These are phyloP conservation scores for Phrynocephalus forsythii DNA, from an alignment of 2,797 vertebrate genomes.

Conservation along the genomic window DNA sequence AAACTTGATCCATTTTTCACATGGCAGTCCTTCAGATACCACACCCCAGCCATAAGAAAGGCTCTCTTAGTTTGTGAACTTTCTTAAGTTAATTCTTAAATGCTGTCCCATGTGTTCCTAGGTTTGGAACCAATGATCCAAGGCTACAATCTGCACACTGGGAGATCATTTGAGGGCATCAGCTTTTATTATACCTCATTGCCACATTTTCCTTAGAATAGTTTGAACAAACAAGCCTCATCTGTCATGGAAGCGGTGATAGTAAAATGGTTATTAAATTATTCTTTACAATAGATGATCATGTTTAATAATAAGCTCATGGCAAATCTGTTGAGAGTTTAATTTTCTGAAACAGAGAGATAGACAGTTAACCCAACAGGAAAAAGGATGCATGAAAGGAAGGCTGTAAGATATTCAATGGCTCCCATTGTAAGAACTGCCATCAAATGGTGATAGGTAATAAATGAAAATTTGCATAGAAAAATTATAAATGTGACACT, in stretches of 20 bases:
- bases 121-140: no score
- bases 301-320: constrained; percentile 44
- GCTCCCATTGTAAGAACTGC: constrained; percentile 75
- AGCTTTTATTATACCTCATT: background rate
- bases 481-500: constrained; percentile 65
- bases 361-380: constrained; percentile 68
- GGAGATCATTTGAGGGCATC: background rate
- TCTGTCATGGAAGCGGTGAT: background rate
- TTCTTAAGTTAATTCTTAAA: no score
- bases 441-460: constrained; percentile 70
- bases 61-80: no score
- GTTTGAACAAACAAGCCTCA: background rate
- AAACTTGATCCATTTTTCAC: no score
- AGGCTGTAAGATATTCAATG: constrained; percentile 66
- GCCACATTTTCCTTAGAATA: background rate
- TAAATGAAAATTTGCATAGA: constrained; percentile 59
- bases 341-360: constrained; percentile 62
- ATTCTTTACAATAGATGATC: constrained; percentile 38
- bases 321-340: constrained; percentile 67
- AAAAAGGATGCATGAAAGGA: constrained; percentile 64
- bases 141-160: background rate
- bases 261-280: constrained; percentile 14
- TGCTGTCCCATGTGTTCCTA: no score
- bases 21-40: no score
- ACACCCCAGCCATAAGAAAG: no score